phyloP scores from a whole-genome alignment of 2,888 invertebrate genomes.

The Apamea crenata region DNA sequence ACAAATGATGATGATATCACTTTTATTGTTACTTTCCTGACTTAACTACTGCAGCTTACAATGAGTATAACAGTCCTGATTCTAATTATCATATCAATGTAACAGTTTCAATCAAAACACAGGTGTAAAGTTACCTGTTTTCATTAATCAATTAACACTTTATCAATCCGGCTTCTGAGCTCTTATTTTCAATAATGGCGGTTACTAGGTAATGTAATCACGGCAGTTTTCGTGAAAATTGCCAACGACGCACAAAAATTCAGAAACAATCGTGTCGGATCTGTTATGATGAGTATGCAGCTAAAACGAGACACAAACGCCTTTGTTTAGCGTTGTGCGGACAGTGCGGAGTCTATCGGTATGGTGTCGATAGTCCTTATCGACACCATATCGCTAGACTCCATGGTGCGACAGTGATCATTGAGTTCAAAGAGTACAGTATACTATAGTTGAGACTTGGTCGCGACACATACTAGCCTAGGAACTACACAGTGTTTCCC shows the following conservation, averaged over 20 bases:
- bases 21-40: neutral
- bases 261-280: too few species aligned
- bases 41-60: neutral
- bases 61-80: neutral
- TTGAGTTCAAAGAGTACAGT: too few species aligned
- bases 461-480: too few species aligned
- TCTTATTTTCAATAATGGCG: slow-evolving; percentile 19
- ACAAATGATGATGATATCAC: neutral
- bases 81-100: slow-evolving; percentile 6
- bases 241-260: neutral
- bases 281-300: too few species aligned
- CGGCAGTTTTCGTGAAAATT: neutral
- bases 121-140: slow-evolving; percentile 38
- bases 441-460: too few species aligned
- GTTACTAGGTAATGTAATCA: slow-evolving; percentile 20
- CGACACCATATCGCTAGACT: too few species aligned
- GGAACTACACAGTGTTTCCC: too few species aligned
- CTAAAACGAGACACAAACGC: too few species aligned
- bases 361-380: too few species aligned
- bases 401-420: too few species aligned
- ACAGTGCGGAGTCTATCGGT: too few species aligned
- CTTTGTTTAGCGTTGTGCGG: too few species aligned
- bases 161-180: slow-evolving; percentile 22
- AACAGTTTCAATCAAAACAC: slow-evolving; percentile 12
- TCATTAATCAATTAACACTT: slow-evolving; percentile 47